Evolutionary conservation across 2,113 vertebrate species (phyloP).

Genomic region (Myxocyprinus asiaticus): DNA sequence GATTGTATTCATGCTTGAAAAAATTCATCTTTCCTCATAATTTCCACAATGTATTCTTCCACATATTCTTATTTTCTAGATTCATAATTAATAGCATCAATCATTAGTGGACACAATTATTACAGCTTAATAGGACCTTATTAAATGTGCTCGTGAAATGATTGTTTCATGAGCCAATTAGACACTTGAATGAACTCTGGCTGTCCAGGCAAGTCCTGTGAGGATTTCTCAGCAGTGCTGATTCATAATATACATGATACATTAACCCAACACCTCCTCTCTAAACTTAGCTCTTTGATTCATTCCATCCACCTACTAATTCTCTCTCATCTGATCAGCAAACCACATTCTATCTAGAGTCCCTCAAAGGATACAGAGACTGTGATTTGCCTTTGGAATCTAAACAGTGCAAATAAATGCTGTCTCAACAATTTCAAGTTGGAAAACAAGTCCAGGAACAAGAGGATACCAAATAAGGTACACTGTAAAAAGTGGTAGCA

Average conservation of each 20-base stretch:
- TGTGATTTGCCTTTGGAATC: too few species aligned
- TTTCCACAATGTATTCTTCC: too few species aligned
- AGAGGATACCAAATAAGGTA: too few species aligned
- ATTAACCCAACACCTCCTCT: constrained; percentile 31
- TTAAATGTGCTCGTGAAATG: constrained; percentile 10
- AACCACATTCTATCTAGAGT: neutral
- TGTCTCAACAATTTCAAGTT: too few species aligned
- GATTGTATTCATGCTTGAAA: too few species aligned
- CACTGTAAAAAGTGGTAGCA: too few species aligned
- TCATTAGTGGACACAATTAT: neutral
- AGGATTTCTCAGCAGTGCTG: constrained; percentile 19
- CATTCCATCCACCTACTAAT: constrained; percentile 24
- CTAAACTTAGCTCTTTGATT: constrained; percentile 3
- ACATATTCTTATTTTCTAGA: too few species aligned
- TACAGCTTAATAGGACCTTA: neutral
- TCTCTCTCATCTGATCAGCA: constrained; percentile 41
- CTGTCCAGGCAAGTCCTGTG: constrained; percentile 2
- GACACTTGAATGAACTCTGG: constrained; percentile 24
- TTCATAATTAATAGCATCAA: neutral
- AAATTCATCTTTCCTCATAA: too few species aligned
- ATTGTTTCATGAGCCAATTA: neutral
- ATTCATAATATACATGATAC: constrained; percentile 55
- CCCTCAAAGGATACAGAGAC: neutral
- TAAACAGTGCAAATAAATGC: too few species aligned
- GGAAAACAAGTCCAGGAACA: too few species aligned